Base-by-base conservation (phyloP, 2,888 invertebrate species). In the Pristionchus arcanus region DNA sequence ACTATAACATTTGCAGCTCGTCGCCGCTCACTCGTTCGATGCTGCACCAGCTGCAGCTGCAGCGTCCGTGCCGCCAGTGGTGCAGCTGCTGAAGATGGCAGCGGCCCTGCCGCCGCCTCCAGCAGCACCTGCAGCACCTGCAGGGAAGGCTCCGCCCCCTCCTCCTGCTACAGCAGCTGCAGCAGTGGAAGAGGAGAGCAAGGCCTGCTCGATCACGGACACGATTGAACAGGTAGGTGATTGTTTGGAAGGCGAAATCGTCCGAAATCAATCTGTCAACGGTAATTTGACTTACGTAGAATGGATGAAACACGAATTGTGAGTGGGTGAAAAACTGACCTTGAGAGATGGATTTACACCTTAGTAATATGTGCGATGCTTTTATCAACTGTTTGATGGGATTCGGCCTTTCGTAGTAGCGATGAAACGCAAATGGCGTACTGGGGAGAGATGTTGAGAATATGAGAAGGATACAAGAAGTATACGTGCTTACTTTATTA, bases 151-250 rank as follows among this genome's bases (percentile, higher is more conserved):
- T 63, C 63, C 49, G 15, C 81, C 49, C 81, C 81, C n/a, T 81
- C 81, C n/a, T 1, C n/a, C 49, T 16, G 16, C 81, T 42, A 2
- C 42, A 21, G 42, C 3, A 9, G 31, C 31, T 68, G 37, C 19
- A 5, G 37, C 34, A 31, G 34, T n/a, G 42, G 28, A 21, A 28
- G 81, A 81, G 53, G 28, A 53, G 81, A 81, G 37, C 25, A n/a
- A n/a, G 25, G 19, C 34, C 34, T 81, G 49, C 49, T 81, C 81
- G 15, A 81, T 81, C 28, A n/a, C 81, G 53, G 81, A 81, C n/a
- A 81, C 81, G 34, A 81, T 81, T 15, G 28, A 81, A 11, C 42
- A 81, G 81, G 81, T 81, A 28, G 49, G 81, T 25, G 63, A n/a
- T n/a, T 63, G 1, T 63, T 63, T n/a, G 4, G n/a, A n/a, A 49